phyloP scores from a whole-genome alignment of 2,113 vertebrate species.

The Dromaius novaehollandiae region DNA sequence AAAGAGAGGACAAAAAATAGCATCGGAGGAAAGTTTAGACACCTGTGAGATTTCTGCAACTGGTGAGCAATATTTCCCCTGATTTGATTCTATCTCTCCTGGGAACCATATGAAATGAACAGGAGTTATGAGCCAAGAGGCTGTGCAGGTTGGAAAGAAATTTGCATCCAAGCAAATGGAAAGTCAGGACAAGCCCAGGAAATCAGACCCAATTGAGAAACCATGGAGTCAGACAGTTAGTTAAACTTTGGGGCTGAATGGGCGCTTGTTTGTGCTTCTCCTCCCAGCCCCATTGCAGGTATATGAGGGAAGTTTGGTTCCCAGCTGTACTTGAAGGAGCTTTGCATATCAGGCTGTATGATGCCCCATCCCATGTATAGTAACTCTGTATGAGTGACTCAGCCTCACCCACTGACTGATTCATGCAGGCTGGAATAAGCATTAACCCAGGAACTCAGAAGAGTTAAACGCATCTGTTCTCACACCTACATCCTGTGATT shows the following conservation, averaged over 20 bases:
- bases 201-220: background rate
- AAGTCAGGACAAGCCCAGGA: background rate
- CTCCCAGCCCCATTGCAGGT: background rate
- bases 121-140: background rate
- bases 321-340: background rate
- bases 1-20: background rate
- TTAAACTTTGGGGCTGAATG: background rate
- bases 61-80: conserved; percentile 1
- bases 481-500: accelerated
- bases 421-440: background rate
- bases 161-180: background rate
- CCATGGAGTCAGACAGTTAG: background rate
- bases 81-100: background rate
- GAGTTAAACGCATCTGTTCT: background rate
- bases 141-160: background rate
- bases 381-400: background rate
- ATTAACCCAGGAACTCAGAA: accelerated
- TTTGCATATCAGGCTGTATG: accelerated
- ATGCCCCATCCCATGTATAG: accelerated
- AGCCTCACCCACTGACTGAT: background rate
- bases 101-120: background rate
- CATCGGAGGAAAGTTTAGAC: background rate
- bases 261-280: background rate
- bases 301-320: background rate
- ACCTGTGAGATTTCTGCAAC: background rate